Evolutionary conservation across 1,140 invertebrate genomes (phyloP).

Genomic region (Leguminivora glycinivorella): DNA sequence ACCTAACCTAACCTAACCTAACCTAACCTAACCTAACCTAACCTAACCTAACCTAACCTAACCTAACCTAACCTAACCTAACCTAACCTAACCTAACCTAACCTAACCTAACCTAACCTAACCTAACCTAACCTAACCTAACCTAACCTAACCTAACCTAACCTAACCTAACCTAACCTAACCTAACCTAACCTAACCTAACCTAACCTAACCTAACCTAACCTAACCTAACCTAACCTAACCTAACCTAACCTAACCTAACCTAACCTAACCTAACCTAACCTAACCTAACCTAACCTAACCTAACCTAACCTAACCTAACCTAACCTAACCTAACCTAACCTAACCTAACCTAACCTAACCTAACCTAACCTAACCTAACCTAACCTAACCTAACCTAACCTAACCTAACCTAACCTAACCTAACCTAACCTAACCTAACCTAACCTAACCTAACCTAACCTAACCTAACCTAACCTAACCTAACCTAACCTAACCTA

Average conservation of each 20-base stretch:
- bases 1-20: slow-evolving; percentile 29
- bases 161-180: slow-evolving; percentile 39
- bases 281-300: slow-evolving; percentile 28
- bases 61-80: slow-evolving; percentile 32
- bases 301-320: slow-evolving; percentile 30
- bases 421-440: too few relatives aligned
- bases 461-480: too few relatives aligned
- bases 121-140: slow-evolving; percentile 51
- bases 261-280: slow-evolving; percentile 34
- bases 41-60: slow-evolving; percentile 33
- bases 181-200: slow-evolving; percentile 36
- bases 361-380: too few relatives aligned
- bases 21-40: slow-evolving; percentile 30
- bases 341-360: too few relatives aligned
- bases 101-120: slow-evolving; percentile 39
- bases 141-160: slow-evolving; percentile 53
- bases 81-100: slow-evolving; percentile 40
- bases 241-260: slow-evolving; percentile 33
- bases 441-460: too few relatives aligned
- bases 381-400: too few relatives aligned
- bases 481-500: too few relatives aligned
- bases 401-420: too few relatives aligned
- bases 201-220: slow-evolving; percentile 30
- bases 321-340: too few relatives aligned
- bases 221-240: slow-evolving; percentile 29